Base-by-base conservation (phyloP, 1,140 invertebrate genomes). In the Chionoecetes opilio region DNA sequence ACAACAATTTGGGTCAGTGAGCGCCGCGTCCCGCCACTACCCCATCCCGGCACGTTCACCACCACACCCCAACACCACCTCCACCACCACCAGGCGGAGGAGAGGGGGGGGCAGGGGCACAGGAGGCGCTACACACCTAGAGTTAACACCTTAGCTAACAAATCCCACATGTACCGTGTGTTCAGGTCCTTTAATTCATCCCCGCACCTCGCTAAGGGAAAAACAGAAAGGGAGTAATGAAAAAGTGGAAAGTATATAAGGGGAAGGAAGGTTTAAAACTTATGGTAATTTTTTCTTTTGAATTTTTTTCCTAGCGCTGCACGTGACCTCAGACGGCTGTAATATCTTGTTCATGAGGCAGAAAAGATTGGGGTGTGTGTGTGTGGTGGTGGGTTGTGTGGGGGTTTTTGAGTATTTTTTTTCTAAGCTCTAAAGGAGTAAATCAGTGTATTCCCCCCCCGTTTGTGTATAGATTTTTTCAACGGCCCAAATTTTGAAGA, bases 311-410 rank as follows among this genome's bases (percentile, higher is more conserved):
- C 21, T n/a, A n/a, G n/a, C 26, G 63, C 63, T 75, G 63, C 63
- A 26, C 63, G n/a, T 75, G 11, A 17, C 34, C 17, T 87, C 31
- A 31, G 32, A 37, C 34, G 34, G 34, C 0, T 87, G 21, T 87
- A 87, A 87, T 87, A 37, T 87, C 37, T 21, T 87, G 85, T 38
- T 88, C 35, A 38, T 37, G 31, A 38, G 41, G 35, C 35, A 38
- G 14, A 8, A 88, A n/a, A 0, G 63, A n/a, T 5, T 75, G 63
- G 26, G 26, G 63, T 75, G 63, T 75, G 63, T 75, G 63, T 75
- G 63, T 75, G 63, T 75, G 63, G 26, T 0, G 1, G 63, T n/a
- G 63, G 0, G 63, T 75, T n/a, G 53, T 63, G 53, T 63, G 53
- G 8, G 53, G 8, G 53, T 63, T 8, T 63, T 8, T 63, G 53